Conservation (phyloP, 1,140 invertebrate genomes). For the Pentalonia nigronervosa region DNA sequence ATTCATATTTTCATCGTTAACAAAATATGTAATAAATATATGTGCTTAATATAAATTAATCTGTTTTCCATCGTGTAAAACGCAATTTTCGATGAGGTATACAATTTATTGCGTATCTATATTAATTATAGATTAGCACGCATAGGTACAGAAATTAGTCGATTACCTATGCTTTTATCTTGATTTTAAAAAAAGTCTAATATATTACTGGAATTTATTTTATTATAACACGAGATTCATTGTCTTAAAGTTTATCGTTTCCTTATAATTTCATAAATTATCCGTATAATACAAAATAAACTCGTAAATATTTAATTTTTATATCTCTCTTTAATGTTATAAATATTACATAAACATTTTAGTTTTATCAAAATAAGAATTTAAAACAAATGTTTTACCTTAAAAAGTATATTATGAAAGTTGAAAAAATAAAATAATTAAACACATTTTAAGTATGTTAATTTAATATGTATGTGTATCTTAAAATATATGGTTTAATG, state of each 20-base stretch:
- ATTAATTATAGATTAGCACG: conserved; percentile 11
- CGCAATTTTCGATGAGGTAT: background rate
- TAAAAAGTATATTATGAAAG: background rate
- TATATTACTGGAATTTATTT: background rate
- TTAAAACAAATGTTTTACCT: background rate
- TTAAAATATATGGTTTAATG: background rate
- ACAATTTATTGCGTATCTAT: background rate
- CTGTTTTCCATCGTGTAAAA: background rate
- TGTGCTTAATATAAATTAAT: background rate
- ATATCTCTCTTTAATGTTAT: background rate
- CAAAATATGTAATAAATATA: background rate
- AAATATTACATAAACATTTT: background rate
- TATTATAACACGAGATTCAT: background rate
- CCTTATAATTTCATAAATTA: background rate
- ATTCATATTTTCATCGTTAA: background rate
- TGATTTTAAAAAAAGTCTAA: background rate
- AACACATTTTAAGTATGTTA: background rate
- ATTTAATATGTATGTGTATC: background rate
- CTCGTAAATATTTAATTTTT: background rate
- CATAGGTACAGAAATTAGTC: background rate
- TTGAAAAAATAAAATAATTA: background rate
- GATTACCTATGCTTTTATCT: background rate
- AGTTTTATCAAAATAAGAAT: background rate
- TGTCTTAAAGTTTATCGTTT: background rate
- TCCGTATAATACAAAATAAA: background rate